These are phyloP conservation scores for Charaxes varanes DNA, from an alignment of 1,140 invertebrate genomes.

Conservation along the genomic window DNA sequence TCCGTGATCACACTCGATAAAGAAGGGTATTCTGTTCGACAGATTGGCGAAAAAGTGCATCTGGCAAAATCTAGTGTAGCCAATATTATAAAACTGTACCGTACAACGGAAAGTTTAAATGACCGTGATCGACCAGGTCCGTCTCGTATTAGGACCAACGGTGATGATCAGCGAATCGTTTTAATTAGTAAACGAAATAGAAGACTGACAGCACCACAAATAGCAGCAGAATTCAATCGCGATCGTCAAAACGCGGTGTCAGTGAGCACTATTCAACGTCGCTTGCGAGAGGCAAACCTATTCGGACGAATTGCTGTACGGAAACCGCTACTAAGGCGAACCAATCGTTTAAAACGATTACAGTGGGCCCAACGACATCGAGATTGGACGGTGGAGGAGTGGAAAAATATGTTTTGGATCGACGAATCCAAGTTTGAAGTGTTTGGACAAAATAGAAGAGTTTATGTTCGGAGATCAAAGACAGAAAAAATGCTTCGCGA, in stretches of 20 bases:
- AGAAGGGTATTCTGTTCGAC: too few relatives aligned
- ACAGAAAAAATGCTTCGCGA: conserved; percentile 5
- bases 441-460: neutral
- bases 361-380: conserved; percentile 8
- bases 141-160: too few relatives aligned
- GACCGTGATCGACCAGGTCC: too few relatives aligned
- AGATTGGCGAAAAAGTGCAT: too few relatives aligned
- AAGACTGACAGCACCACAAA: neutral
- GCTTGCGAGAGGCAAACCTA: neutral
- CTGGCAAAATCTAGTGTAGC: too few relatives aligned
- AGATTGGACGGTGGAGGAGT: conserved; percentile 7
- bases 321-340: too few relatives aligned
- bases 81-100: too few relatives aligned
- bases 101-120: too few relatives aligned
- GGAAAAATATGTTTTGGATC: neutral
- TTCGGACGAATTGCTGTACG: too few relatives aligned
- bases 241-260: too few relatives aligned
- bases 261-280: too few relatives aligned
- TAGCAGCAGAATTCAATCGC: conserved; percentile 1
- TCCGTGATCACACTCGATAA: too few relatives aligned
- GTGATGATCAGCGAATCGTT: neutral
- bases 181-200: neutral
- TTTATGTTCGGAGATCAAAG: neutral
- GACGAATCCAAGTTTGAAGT: conserved; percentile 5
- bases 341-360: conserved; percentile 7